Evolutionary conservation across 1,140 invertebrate species (phyloP).

Genomic region (Drosophila kohkoa): DNA sequence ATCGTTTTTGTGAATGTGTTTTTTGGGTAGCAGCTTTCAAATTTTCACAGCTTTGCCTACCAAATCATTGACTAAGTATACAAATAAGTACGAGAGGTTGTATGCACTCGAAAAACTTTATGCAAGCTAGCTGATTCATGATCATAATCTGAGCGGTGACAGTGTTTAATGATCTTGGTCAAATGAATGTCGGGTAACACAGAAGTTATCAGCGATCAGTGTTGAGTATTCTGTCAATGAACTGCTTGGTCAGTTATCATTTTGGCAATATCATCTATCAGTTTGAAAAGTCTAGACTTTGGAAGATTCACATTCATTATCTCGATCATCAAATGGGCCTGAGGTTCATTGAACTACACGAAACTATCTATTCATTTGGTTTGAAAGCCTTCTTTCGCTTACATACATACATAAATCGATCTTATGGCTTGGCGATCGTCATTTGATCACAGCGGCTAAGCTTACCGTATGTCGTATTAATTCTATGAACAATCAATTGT

Average conservation of each 20-base stretch:
- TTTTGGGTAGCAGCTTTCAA: conserved; percentile 24
- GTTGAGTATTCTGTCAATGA: conserved; percentile 73
- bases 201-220: conserved; percentile 62
- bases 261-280: conserved; percentile 52
- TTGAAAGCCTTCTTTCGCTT: conserved; percentile 14
- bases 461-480: conserved; percentile 34
- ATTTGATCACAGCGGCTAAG: conserved; percentile 38
- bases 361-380: conserved; percentile 50
- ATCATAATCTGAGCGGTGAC: conserved; percentile 34
- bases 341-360: conserved; percentile 62
- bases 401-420: conserved; percentile 22
- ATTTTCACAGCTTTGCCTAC: background rate
- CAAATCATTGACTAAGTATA: background rate
- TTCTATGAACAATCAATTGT: conserved; percentile 36
- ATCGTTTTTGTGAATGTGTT: conserved; percentile 20
- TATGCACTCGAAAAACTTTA: conserved; percentile 3
- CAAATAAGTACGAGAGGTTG: background rate
- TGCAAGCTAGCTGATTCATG: conserved; percentile 36
- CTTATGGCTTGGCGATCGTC: conserved; percentile 11
- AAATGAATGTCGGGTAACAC: conserved; percentile 64
- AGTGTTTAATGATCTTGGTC: conserved; percentile 65
- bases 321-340: background rate
- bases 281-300: conserved; percentile 27
- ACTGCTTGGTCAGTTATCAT: conserved; percentile 51
- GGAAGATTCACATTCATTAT: conserved; percentile 29